A percentile compares a stretch with the other conserved stretches of the same genome.
These are phyloP conservation scores for Microcebus tavaratra DNA, from an alignment of 2,113 vertebrate genomes.

Conservation along the genomic window DNA sequence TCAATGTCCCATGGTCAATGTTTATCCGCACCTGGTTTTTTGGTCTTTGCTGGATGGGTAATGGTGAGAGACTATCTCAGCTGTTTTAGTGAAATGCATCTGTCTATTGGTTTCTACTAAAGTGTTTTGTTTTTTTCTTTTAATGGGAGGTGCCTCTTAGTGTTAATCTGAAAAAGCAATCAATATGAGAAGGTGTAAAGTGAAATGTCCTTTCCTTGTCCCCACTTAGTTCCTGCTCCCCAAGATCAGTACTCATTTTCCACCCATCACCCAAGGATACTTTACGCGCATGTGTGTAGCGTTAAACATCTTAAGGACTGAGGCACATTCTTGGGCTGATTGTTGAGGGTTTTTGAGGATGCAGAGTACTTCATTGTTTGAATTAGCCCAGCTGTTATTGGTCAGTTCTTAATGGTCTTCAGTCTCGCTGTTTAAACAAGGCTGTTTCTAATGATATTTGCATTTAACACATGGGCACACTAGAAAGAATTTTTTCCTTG, in stretches of 20 bases:
- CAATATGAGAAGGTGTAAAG: neutral
- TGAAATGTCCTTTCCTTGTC: neutral
- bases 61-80: too few species aligned
- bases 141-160: neutral
- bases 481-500: too few species aligned
- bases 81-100: too few species aligned
- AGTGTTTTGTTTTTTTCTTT: neutral
- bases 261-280: fast-evolving
- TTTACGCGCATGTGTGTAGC: neutral
- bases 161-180: neutral
- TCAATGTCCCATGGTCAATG: too few species aligned
- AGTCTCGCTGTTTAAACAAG: neutral
- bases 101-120: too few species aligned
- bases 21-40: too few species aligned
- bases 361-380: fast-evolving
- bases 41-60: too few species aligned
- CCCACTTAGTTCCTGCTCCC: neutral
- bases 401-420: neutral
- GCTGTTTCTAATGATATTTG: neutral
- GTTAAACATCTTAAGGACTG: neutral
- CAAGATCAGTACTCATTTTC: neutral
- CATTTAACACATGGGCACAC: neutral
- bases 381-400: neutral
- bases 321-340: neutral
- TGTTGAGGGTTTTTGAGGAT: neutral